Base-by-base conservation (phyloP, 2,113 vertebrate species). In the Hipposideros armiger region DNA sequence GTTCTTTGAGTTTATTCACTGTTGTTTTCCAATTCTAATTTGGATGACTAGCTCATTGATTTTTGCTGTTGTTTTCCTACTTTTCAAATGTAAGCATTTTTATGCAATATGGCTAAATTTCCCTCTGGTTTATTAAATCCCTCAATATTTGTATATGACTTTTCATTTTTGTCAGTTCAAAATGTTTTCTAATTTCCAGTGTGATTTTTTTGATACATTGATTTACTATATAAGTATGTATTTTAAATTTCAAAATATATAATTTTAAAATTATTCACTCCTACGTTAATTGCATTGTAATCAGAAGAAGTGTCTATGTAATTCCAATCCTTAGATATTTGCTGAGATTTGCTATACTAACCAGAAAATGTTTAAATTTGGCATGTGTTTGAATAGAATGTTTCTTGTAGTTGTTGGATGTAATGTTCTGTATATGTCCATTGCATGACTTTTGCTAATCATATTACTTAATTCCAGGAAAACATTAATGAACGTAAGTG, bases 161-260 rank as follows among this genome's bases (percentile, higher is more conserved):
- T 74, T 87, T 95, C 26, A 86, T 86, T 82, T 76, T 36, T 77
- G 4, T 94, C 58, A 92, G 6, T 74, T 92, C 40, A 94, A 90
- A 90, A 32, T 72, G 17, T 54, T 95, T 87, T 77, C 47, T 17
- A 74, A 81, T 86, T 96, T 95, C 28, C 5, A 77, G 3, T 40
- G 3, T 86, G 72, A 94, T 91, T 94, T 73, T 74, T 91, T 24
- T 87, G 26, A 96, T 36, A 22, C 13, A 89, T 15, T 4, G 26
- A 32, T 90, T 95, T 91, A 58, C 20, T 86, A 58, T 77, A 74
- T 16, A 91, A 95, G 32, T 85, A 15, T 28, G 56, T 32, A 45
- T 19, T 58, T 90, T 11, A 28, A 89, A 56, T 77, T 76, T 94
- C 24, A 1, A 58, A 77, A 76, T 70, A 36, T 11, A 30, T 70